These are phyloP conservation scores for Saturnia pavonia DNA, from an alignment of 2,888 invertebrate genomes.

Conservation along the genomic window DNA sequence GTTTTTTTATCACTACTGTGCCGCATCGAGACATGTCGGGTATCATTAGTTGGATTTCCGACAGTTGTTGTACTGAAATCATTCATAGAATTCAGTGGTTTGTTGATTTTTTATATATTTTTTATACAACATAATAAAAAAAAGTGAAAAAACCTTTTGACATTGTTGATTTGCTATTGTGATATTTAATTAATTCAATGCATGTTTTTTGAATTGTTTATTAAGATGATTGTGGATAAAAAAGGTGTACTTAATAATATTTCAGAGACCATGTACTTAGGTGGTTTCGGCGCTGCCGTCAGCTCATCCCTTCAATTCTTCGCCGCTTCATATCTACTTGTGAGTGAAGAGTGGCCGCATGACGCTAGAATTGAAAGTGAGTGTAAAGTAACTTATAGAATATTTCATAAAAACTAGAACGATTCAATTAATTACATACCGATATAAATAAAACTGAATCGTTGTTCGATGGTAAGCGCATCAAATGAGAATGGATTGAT, in stretches of 20 bases:
- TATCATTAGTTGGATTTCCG: neutral
- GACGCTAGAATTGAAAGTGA: slow-evolving; percentile 47
- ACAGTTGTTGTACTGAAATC: neutral
- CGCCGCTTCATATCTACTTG: slow-evolving; percentile 60
- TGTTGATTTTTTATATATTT: no score
- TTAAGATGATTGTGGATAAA: neutral
- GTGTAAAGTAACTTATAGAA: slow-evolving; percentile 17
- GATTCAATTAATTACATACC: neutral
- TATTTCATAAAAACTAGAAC: neutral
- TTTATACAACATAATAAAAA: no score
- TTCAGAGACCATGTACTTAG: slow-evolving; percentile 27
- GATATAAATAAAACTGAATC: no score
- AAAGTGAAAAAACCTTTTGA: no score
- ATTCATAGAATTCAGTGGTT: neutral
- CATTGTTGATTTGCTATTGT: neutral
- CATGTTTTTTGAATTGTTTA: neutral
- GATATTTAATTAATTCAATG: neutral
- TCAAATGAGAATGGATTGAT: no score
- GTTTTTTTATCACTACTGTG: neutral
- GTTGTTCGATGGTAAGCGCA: no score
- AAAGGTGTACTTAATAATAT: neutral
- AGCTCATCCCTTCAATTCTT: slow-evolving; percentile 65
- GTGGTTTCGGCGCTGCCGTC: slow-evolving; percentile 43
- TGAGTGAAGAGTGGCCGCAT: slow-evolving; percentile 56
- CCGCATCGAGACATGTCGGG: neutral